A percentile compares a stretch with the other conserved stretches of the same genome.
These are phyloP conservation scores for Macrochelys suwanniensis DNA, from an alignment of 2,797 vertebrate genomes.

Conservation along the genomic window DNA sequence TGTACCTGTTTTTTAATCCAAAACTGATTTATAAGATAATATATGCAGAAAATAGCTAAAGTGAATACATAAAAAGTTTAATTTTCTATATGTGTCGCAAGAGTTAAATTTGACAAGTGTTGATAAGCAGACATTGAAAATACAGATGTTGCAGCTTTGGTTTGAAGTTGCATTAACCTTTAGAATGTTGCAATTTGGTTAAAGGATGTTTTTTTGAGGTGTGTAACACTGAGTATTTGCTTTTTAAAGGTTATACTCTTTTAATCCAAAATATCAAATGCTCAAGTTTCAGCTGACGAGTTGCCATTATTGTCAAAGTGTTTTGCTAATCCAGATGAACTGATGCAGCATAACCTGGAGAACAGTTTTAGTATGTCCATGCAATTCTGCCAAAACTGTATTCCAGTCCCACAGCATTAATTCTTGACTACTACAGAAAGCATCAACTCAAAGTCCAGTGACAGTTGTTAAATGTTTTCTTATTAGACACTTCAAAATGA, in stretches of 20 bases:
- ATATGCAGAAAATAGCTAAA: conserved; percentile 63
- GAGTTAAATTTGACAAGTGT: conserved; percentile 63
- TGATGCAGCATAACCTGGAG: conserved; percentile 71
- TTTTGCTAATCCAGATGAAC: conserved; percentile 77
- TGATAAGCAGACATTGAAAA: conserved; percentile 53
- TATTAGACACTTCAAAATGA: conserved; percentile 79
- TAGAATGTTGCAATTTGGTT: conserved; percentile 65
- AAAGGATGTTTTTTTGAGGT: conserved; percentile 68
- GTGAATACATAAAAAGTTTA: conserved; percentile 55
- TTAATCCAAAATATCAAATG: conserved; percentile 73
- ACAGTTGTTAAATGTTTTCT: conserved; percentile 76
- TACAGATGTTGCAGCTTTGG: conserved; percentile 59
- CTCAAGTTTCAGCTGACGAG: conserved; percentile 68
- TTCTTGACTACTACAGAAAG: conserved; percentile 69
- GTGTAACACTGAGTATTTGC: conserved; percentile 71
- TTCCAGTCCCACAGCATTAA: conserved; percentile 71
- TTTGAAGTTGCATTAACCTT: conserved; percentile 71
- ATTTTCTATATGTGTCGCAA: conserved; percentile 72
- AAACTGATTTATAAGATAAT: conserved; percentile 67
- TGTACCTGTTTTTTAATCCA: conserved; percentile 71
- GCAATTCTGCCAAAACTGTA: conserved; percentile 71
- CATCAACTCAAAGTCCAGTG: conserved; percentile 41
- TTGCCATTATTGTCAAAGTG: conserved; percentile 75
- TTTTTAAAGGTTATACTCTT: conserved; percentile 69
- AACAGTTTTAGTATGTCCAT: conserved; percentile 76